phyloP scores from a whole-genome alignment of 2,113 vertebrate species.

The Tautogolabrus adspersus region DNA sequence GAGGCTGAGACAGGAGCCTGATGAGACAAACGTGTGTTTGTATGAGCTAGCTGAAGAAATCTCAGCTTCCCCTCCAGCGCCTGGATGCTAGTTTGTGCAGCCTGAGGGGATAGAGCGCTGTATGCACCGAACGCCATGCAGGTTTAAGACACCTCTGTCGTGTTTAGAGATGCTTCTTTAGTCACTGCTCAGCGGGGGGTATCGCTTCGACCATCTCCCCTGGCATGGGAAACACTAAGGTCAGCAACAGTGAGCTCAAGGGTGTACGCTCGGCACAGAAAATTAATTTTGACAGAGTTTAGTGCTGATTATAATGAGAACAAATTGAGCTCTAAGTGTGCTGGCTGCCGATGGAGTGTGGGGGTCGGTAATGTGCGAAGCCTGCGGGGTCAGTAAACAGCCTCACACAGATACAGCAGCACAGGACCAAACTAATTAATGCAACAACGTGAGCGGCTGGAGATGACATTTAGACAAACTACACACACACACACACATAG shows the following conservation, averaged over 20 bases:
- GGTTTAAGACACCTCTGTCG: slow-evolving; percentile 26
- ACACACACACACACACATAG: not conserved
- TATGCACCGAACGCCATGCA: not conserved
- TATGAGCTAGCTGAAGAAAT: not conserved
- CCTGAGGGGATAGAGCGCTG: not conserved
- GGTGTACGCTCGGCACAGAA: slow-evolving; percentile 23
- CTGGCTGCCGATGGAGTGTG: slow-evolving; percentile 42
- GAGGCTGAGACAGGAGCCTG: not conserved
- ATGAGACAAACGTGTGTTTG: not conserved
- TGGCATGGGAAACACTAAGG: slow-evolving; percentile 27
- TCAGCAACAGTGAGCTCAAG: slow-evolving; percentile 35
- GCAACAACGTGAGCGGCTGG: slow-evolving; percentile 15
- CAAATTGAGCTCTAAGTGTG: slow-evolving; percentile 68
- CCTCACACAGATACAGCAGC: slow-evolving; percentile 28
- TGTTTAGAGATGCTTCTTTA: slow-evolving; percentile 32
- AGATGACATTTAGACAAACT: slow-evolving; percentile 14
- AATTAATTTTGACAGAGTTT: slow-evolving; percentile 61
- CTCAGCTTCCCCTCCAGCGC: not conserved
- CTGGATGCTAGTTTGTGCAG: slow-evolving; percentile 1
- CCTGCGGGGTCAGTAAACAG: slow-evolving; percentile 52
- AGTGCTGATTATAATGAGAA: slow-evolving; percentile 72
- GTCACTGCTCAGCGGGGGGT: not conserved
- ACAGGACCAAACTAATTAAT: slow-evolving; percentile 52
- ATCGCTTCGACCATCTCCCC: not conserved
- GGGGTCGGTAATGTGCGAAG: slow-evolving; percentile 13